phyloP scores from a whole-genome alignment of 2,888 invertebrate species.

The Papilio gigon region DNA sequence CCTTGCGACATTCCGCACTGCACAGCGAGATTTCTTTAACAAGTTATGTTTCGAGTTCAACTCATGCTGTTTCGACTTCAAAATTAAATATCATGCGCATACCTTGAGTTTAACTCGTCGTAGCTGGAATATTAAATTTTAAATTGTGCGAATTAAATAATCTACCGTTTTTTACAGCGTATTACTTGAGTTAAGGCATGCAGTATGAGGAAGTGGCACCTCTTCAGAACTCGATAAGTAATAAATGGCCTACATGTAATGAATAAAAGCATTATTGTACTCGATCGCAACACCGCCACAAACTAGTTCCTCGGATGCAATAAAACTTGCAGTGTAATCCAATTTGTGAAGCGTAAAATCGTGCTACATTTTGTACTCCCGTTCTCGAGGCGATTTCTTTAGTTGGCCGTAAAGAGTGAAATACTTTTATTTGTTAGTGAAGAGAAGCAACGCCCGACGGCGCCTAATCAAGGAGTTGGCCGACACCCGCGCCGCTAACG shows the following conservation, averaged over 20 bases:
- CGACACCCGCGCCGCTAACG: constrained; percentile 78
- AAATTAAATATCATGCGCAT: neutral
- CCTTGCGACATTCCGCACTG: constrained; percentile 53
- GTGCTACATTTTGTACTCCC: constrained; percentile 30
- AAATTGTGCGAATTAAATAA: neutral
- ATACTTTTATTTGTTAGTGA: constrained; percentile 78
- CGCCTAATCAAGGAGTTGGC: constrained; percentile 83
- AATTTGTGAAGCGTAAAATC: constrained; percentile 31
- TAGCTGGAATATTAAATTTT: neutral
- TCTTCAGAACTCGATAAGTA: neutral
- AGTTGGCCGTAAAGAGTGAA: constrained; percentile 66
- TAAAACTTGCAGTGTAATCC: constrained; percentile 30
- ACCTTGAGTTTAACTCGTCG: neutral
- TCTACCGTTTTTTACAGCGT: neutral
- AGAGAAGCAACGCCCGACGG: constrained; percentile 76
- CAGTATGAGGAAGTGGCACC: neutral
- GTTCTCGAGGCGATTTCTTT: constrained; percentile 57
- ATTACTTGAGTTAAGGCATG: neutral
- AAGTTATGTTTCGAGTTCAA: constrained; percentile 14
- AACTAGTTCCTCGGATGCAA: constrained; percentile 20
- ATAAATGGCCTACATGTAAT: neutral
- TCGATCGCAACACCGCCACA: constrained; percentile 13
- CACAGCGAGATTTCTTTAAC: constrained; percentile 22
- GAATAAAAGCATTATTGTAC: constrained; percentile 4
- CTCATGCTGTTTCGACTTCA: neutral